Evolutionary conservation across 2,797 vertebrate genomes (phyloP).

Genomic region (Ambastaia sidthimunki): DNA sequence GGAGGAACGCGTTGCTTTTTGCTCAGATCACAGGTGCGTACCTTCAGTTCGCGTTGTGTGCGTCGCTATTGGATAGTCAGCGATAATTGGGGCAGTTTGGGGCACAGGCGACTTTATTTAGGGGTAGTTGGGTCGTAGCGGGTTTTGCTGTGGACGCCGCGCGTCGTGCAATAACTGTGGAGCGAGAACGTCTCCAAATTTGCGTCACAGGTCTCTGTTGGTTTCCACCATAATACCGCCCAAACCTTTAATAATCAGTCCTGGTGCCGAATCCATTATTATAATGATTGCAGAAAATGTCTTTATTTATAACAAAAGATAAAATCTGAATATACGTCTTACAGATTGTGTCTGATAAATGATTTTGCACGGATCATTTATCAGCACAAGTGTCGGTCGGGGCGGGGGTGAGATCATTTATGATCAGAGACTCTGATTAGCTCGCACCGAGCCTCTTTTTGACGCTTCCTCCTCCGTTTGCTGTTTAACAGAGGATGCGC

Average conservation of each 20-base stretch:
- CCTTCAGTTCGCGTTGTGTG: constrained; percentile 19
- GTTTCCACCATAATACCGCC: constrained; percentile 12
- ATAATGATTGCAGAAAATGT: background rate
- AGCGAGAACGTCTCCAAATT: constrained; percentile 41
- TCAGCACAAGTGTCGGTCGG: background rate
- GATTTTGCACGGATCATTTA: background rate
- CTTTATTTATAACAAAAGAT: background rate
- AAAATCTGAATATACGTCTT: background rate
- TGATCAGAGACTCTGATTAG: background rate
- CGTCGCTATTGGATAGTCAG: constrained; percentile 39
- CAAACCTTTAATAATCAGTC: background rate
- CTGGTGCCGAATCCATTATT: background rate
- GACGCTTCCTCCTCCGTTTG: background rate
- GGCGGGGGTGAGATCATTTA: constrained; percentile 10
- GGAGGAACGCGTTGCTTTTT: constrained; percentile 43
- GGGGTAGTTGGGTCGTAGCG: constrained; percentile 21
- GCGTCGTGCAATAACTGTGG: background rate
- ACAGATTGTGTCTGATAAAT: background rate
- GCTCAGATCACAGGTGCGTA: constrained; percentile 74
- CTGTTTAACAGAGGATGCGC: background rate
- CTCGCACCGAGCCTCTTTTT: background rate
- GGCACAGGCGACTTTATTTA: constrained; percentile 26
- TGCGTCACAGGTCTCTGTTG: constrained; percentile 31
- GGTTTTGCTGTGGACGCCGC: background rate
- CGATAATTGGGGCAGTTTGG: constrained; percentile 32